Base-by-base conservation (phyloP, 2,113 vertebrate genomes). In the Neolamprologus kungweensis region DNA sequence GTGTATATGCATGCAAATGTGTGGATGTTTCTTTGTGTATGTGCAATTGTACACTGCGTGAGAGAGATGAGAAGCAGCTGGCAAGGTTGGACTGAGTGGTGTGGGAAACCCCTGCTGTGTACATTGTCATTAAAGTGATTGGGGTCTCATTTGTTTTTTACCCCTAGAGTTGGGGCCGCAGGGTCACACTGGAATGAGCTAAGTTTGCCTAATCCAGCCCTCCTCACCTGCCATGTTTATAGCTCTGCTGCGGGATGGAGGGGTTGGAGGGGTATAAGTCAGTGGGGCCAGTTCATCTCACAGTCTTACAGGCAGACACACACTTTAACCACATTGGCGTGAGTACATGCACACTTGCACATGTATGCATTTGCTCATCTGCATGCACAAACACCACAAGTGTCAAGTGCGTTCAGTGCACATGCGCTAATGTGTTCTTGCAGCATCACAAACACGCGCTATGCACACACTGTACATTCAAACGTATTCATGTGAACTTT, bases 1-100 rank as follows among this genome's bases (percentile, higher is more conserved):
- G 37, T 68, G 42, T 31, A n/a, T 79, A 21, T 82, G 53, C 42
- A 40, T 65, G 82, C 58, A 33, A 68, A 81, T 81, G 60, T 89
- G 28, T 51, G 79, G 80, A 53, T 86, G 80, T 88, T 53, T 68
- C 71, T 82, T 33, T 79, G 19, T 55, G 37, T 28, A 19, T 28
- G 60, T 90, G 75, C 91, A 71, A 89, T 40, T 87, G 68, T 57
- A 89, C 28, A 83, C 35, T 68, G 81, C 37, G 73, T 87, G 91
- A 88, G 90, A 88, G 87, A 92, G 84, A 93, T 93, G 92, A 92
- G 95, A 94, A 94, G 89, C 94, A 95, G 93, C 93, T 94, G 93
- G 80, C 80, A 88, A 87, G 63, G 90, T 84, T 87, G 87, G 87
- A 19, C 90, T 85, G 88, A 91, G 86, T 88, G 90, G 91, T 91